Evolutionary conservation across 2,888 invertebrate species (phyloP).

Genomic region (Idaea straminata): DNA sequence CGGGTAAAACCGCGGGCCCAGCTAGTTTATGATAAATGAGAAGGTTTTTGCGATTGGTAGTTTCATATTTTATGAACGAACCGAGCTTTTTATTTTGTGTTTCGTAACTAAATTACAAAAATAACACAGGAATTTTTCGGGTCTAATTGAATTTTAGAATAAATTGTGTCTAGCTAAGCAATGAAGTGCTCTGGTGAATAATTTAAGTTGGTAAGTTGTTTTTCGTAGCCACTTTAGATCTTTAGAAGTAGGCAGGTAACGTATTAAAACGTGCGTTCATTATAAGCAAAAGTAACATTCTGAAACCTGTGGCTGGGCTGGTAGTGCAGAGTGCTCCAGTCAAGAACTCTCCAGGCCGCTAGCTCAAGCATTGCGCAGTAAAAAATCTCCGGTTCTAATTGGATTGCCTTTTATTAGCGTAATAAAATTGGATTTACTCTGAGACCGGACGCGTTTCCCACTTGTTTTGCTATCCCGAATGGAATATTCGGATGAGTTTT

Average conservation of each 20-base stretch:
- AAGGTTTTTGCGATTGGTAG: no score
- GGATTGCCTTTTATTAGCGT: slow-evolving; percentile 76
- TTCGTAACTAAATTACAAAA: no score
- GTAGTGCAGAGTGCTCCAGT: slow-evolving; percentile 48
- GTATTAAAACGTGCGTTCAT: background rate
- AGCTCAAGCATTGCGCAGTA: slow-evolving; percentile 49
- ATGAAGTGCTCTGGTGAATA: no score
- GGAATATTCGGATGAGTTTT: slow-evolving; percentile 44
- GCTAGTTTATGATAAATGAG: no score
- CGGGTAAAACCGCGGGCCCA: no score
- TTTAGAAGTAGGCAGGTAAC: background rate
- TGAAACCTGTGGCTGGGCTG: slow-evolving; percentile 2
- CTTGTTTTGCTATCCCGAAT: slow-evolving; percentile 55
- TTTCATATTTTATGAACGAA: no score
- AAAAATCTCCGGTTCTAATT: slow-evolving; percentile 65
- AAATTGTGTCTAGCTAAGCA: no score
- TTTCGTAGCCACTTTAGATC: background rate
- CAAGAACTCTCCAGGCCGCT: slow-evolving; percentile 52
- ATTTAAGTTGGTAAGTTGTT: no score
- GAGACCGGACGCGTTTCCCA: slow-evolving; percentile 50
- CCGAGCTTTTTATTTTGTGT: no score
- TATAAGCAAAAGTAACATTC: slow-evolving; percentile 1
- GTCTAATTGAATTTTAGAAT: no score
- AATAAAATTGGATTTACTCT: slow-evolving; percentile 73
- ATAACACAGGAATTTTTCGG: no score